Conservation (phyloP, 2,797 vertebrate genomes). For the Tarsius wallacei region DNA sequence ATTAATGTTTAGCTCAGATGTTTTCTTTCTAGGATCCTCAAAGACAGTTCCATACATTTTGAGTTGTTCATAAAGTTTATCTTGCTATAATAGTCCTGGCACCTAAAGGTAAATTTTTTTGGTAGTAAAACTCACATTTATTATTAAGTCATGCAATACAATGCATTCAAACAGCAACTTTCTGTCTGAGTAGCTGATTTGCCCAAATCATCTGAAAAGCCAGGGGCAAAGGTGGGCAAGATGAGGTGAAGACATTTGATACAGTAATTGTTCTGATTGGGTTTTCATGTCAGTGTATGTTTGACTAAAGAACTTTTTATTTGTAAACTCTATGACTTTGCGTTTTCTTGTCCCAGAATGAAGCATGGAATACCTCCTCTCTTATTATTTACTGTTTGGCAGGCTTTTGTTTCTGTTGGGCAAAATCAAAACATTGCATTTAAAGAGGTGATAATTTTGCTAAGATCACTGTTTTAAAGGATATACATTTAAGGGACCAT, state of each 20-base stretch:
- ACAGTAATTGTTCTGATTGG: slow-evolving; percentile 59
- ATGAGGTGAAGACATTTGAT: slow-evolving; percentile 51
- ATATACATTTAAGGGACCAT: slow-evolving; percentile 69
- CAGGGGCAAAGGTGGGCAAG: neutral
- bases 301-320: slow-evolving; percentile 65
- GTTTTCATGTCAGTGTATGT: slow-evolving; percentile 71
- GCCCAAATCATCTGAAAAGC: slow-evolving; percentile 80
- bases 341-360: slow-evolving; percentile 65
- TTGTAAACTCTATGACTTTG: slow-evolving; percentile 56
- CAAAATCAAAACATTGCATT: slow-evolving; percentile 79
- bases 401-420: slow-evolving; percentile 77
- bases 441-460: slow-evolving; percentile 83
- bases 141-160: slow-evolving; percentile 81
- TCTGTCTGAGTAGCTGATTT: slow-evolving; percentile 81
- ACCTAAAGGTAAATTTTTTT: slow-evolving; percentile 50
- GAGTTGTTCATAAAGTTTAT: slow-evolving; percentile 82
- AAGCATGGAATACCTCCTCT: slow-evolving; percentile 70
- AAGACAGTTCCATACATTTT: slow-evolving; percentile 78
- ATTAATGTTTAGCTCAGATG: slow-evolving; percentile 69
- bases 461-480: slow-evolving; percentile 81
- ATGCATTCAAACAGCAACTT: slow-evolving; percentile 78
- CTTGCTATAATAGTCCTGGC: slow-evolving; percentile 67
- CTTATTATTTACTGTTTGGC: slow-evolving; percentile 68
- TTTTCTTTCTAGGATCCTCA: slow-evolving; percentile 62
- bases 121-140: slow-evolving; percentile 42